Conservation (phyloP, 2,888 invertebrate species). For the Chalcosyrphus nemorum region DNA sequence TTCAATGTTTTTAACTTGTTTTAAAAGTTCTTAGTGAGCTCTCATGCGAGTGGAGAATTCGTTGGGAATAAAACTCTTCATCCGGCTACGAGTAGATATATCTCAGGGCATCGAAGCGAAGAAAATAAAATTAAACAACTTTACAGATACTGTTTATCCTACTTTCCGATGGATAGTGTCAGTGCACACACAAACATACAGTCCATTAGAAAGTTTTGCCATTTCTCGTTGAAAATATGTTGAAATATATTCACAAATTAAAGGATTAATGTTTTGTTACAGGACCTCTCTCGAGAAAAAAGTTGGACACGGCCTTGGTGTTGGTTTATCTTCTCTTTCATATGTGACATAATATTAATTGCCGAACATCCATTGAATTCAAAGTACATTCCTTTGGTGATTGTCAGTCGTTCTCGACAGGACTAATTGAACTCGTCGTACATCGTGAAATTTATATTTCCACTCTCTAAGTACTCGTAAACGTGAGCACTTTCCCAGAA, state of each 20-base stretch:
- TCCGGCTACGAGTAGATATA: no score
- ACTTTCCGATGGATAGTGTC: not conserved
- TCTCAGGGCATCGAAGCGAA: not conserved
- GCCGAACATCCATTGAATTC: not conserved
- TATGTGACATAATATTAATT: constrained; percentile 11
- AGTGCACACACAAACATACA: not conserved
- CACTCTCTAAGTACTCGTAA: not conserved
- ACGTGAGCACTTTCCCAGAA: constrained; percentile 29
- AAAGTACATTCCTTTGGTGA: no score
- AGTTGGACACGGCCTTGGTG: not conserved
- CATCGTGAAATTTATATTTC: constrained; percentile 1
- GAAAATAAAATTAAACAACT: constrained; percentile 26
- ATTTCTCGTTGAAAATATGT: not conserved
- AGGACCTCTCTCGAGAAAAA: not conserved
- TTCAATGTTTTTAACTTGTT: constrained; percentile 13
- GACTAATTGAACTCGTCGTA: constrained; percentile 24
- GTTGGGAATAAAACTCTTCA: constrained; percentile 18
- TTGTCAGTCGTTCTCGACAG: not conserved
- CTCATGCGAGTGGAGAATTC: constrained; percentile 1
- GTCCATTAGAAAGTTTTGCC: constrained; percentile 6
- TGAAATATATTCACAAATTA: constrained; percentile 42
- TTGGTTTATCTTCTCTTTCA: not conserved
- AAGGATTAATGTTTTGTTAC: not conserved
- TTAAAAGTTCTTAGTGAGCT: not conserved
- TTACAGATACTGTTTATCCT: constrained; percentile 20